phyloP scores from a whole-genome alignment of 1,140 invertebrate species.

The Ditylenchus dipsaci region DNA sequence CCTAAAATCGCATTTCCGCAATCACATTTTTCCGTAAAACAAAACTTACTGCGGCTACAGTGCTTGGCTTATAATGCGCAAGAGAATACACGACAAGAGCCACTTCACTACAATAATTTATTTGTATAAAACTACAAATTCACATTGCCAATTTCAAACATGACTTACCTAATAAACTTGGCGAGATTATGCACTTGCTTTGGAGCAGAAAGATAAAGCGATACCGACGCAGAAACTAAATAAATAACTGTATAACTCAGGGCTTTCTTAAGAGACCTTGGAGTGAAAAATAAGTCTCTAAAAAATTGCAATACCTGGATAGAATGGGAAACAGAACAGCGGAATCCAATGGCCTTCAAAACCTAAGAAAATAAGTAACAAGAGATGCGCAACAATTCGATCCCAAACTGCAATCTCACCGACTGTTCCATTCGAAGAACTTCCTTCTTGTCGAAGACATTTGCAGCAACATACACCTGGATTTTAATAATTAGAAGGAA shows the following conservation, averaged over 20 bases:
- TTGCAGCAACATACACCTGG: slow-evolving; percentile 7
- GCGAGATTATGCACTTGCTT: slow-evolving; percentile 1
- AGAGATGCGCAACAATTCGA: background rate
- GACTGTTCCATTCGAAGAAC: slow-evolving; percentile 22
- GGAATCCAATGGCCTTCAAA: slow-evolving; percentile 11
- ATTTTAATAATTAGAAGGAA: no score
- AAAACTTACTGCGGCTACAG: slow-evolving; percentile 15
- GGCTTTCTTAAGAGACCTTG: no score
- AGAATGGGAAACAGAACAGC: slow-evolving; percentile 5
- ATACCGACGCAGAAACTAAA: slow-evolving; percentile 22
- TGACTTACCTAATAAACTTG: slow-evolving; percentile 18
- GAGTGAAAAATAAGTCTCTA: no score
- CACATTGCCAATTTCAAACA: background rate
- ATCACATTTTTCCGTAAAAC: no score
- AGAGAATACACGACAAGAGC: slow-evolving; percentile 15
- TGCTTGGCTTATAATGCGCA: slow-evolving; percentile 18
- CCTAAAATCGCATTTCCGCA: background rate
- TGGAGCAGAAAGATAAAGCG: slow-evolving; percentile 13
- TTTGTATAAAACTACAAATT: background rate
- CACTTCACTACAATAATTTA: slow-evolving; percentile 8
- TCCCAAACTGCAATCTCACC: background rate
- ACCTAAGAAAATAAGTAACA: slow-evolving; percentile 11
- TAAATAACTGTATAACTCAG: no score
- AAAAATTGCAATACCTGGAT: no score
- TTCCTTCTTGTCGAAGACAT: slow-evolving; percentile 16